phyloP scores from a whole-genome alignment of 2,113 vertebrate species.

The Callaeas wilsoni region DNA sequence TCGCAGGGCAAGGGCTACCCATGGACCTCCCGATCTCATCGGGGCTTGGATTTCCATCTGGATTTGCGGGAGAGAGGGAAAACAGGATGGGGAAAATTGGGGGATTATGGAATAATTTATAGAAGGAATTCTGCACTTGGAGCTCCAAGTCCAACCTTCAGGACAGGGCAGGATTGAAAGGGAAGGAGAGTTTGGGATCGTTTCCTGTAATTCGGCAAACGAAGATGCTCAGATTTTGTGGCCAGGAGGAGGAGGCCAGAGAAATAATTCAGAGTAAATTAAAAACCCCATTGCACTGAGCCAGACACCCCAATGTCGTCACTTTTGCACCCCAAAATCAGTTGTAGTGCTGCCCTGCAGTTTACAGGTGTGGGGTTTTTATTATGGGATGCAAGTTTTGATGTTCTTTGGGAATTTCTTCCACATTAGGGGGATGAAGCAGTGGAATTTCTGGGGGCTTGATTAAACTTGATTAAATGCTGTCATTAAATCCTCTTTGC shows the following conservation, averaged over 20 bases:
- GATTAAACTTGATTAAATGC: neutral
- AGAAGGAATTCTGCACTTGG: neutral
- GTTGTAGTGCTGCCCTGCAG: neutral
- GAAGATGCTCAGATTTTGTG: neutral
- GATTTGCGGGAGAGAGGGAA: neutral
- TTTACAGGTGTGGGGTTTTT: too few relatives aligned
- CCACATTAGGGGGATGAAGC: neutral
- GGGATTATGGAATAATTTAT: neutral
- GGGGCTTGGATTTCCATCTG: neutral
- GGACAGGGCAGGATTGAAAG: neutral
- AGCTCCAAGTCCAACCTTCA: neutral
- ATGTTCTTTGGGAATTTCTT: neutral
- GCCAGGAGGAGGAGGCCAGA: neutral
- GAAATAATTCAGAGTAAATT: neutral
- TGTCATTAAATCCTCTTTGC: neutral
- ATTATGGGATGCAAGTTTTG: neutral
- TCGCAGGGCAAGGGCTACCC: neutral
- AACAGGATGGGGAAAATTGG: neutral
- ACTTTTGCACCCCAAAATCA: neutral
- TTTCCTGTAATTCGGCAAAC: neutral
- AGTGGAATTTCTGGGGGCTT: neutral
- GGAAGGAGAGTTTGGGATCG: fast-evolving
- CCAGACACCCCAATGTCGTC: fast-evolving
- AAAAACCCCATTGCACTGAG: neutral
- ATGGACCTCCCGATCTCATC: neutral